Evolutionary conservation across 2,113 vertebrate genomes (phyloP).

Genomic region (Tupaia tana): DNA sequence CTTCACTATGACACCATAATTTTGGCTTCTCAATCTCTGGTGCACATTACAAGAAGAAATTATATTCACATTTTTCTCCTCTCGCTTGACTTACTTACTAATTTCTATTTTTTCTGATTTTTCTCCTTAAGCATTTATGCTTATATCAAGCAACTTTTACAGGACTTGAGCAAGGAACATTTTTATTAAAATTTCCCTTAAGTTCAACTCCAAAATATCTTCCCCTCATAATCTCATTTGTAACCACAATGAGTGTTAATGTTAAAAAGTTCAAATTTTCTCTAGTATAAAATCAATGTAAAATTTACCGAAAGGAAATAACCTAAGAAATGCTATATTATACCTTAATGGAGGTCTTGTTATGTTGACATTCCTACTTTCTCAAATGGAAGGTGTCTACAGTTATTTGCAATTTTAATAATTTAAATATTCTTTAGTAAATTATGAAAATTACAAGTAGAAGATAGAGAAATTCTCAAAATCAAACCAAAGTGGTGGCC

Average conservation of each 20-base stretch:
- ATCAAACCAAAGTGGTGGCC: background rate
- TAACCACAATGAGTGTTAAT: background rate
- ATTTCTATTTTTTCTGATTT: background rate
- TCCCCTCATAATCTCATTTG: constrained; percentile 35
- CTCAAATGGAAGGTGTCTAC: background rate
- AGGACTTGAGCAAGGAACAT: background rate
- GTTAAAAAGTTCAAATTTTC: constrained; percentile 56
- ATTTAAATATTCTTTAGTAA: constrained; percentile 47
- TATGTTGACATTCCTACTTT: constrained; percentile 37
- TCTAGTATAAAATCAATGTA: constrained; percentile 56
- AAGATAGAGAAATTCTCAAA: background rate
- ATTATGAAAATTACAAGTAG: background rate
- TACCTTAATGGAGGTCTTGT: background rate
- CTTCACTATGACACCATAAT: background rate
- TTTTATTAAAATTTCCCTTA: constrained; percentile 47
- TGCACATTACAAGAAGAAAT: background rate
- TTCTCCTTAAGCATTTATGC: background rate
- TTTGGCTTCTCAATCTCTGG: background rate
- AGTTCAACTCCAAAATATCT: background rate
- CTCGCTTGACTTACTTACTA: background rate
- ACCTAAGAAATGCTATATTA: background rate
- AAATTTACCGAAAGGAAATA: background rate
- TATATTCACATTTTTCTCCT: background rate
- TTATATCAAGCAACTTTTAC: background rate
- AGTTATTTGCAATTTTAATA: background rate